Evolutionary conservation across 1,140 invertebrate species (phyloP).

Genomic region (Bicyclus anynana): DNA sequence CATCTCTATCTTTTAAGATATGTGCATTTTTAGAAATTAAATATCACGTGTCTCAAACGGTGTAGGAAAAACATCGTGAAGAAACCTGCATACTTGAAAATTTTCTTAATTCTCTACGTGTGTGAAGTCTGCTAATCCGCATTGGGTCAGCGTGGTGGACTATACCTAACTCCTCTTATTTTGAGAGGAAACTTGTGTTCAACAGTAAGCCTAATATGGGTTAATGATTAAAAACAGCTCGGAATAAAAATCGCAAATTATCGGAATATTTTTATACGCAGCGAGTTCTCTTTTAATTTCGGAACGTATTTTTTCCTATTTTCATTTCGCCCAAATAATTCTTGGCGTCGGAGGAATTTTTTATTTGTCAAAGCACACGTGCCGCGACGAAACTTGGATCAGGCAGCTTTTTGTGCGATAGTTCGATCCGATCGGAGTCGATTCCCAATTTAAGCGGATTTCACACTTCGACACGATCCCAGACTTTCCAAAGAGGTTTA

Average conservation of each 20-base stretch:
- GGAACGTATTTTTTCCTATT: conserved; percentile 14
- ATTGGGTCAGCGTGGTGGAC: no score
- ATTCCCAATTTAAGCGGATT: conserved; percentile 20
- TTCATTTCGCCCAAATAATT: conserved; percentile 28
- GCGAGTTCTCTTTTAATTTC: not conserved
- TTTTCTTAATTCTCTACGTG: no score
- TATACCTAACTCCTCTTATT: no score
- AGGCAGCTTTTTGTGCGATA: conserved; percentile 36
- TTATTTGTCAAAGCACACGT: conserved; percentile 38
- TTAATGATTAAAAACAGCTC: no score
- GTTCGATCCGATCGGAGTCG: conserved; percentile 26
- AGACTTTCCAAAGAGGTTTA: not conserved
- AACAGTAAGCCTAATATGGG: no score
- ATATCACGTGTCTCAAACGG: no score
- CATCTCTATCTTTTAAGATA: no score
- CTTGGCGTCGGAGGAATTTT: conserved; percentile 30
- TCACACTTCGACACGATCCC: conserved; percentile 13
- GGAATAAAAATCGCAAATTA: not conserved
- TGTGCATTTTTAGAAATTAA: no score
- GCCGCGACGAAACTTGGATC: conserved; percentile 33
- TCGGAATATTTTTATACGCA: not conserved
- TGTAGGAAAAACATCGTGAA: no score
- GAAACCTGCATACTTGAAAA: no score
- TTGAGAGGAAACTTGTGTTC: no score
- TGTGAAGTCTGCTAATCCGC: no score